phyloP scores from a whole-genome alignment of 2,888 invertebrate genomes.

The Koerneria pararmatus region DNA sequence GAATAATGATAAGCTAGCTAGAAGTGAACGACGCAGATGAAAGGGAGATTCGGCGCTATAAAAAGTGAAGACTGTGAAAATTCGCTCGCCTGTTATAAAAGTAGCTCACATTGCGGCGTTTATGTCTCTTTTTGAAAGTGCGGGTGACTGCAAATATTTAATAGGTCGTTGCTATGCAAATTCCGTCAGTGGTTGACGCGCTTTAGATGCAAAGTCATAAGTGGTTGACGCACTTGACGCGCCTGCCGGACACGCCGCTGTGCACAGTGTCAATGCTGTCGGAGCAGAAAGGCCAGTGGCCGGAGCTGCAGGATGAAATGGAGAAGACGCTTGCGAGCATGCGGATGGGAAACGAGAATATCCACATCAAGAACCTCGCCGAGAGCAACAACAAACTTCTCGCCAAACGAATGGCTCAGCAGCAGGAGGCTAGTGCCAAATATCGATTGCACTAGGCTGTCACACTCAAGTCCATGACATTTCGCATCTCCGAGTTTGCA shows the following conservation, averaged over 20 bases:
- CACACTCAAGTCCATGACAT: conserved; percentile 7
- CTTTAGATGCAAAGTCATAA: conserved; percentile 60
- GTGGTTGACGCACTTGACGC: conserved; percentile 71
- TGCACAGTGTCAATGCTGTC: conserved; percentile 82
- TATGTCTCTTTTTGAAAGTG: too few species aligned
- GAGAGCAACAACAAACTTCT: conserved; percentile 87
- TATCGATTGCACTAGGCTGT: background rate
- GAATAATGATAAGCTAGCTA: too few species aligned
- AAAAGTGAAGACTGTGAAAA: too few species aligned
- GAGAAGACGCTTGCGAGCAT: conserved; percentile 92
- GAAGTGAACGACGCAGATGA: too few species aligned
- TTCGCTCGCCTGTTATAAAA: too few species aligned
- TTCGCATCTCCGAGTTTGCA: conserved; percentile 7
- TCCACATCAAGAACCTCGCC: conserved; percentile 85
- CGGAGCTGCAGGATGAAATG: conserved; percentile 93
- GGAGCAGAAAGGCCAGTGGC: conserved; percentile 89
- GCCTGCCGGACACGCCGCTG: conserved; percentile 84
- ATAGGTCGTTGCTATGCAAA: too few species aligned
- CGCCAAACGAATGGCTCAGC: conserved; percentile 40
- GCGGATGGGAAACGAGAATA: conserved; percentile 91
- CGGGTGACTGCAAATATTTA: too few species aligned
- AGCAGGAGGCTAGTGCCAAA: background rate
- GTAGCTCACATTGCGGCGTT: too few species aligned
- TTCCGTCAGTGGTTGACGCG: background rate
- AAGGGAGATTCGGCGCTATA: too few species aligned